Percentiles rank a stretch among this genome's conserved stretches.
Evolutionary conservation across 1,140 invertebrate species (phyloP).

Genomic region (Drosophila burlai): DNA sequence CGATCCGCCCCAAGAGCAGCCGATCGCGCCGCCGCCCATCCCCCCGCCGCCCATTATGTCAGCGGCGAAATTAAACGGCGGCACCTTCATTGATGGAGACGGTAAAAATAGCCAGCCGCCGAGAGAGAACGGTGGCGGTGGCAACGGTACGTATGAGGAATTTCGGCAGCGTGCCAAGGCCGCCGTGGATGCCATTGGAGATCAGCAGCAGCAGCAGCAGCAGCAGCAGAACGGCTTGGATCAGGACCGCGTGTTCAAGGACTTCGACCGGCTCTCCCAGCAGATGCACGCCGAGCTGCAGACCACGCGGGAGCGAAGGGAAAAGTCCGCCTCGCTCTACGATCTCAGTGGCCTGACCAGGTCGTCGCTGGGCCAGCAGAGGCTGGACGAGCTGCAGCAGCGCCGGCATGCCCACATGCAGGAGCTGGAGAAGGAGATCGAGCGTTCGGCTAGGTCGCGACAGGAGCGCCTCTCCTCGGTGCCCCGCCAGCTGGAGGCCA

Average conservation of each 20-base stretch:
- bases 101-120: slow-evolving; percentile 49
- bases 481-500: slow-evolving; percentile 41
- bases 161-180: slow-evolving; percentile 85
- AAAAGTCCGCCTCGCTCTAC: slow-evolving; percentile 73
- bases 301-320: slow-evolving; percentile 56
- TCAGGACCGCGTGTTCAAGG: slow-evolving; percentile 82
- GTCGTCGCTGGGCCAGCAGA: slow-evolving; percentile 28
- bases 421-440: slow-evolving; percentile 77
- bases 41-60: slow-evolving; percentile 82
- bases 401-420: slow-evolving; percentile 73
- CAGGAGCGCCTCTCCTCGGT: slow-evolving; percentile 69
- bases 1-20: slow-evolving; percentile 23
- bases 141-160: slow-evolving; percentile 77
- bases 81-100: slow-evolving; percentile 71
- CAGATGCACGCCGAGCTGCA: slow-evolving; percentile 74
- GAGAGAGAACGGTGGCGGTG: slow-evolving; percentile 16
- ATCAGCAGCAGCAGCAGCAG: slow-evolving; percentile 7
- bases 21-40: slow-evolving; percentile 55
- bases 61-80: slow-evolving; percentile 84
- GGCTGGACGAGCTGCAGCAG: slow-evolving; percentile 62
- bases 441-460: slow-evolving; percentile 61
- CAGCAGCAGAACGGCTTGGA: slow-evolving; percentile 58
- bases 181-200: slow-evolving; percentile 61
- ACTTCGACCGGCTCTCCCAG: slow-evolving; percentile 78
- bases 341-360: slow-evolving; percentile 68